Evolutionary conservation across 2,888 invertebrate species (phyloP).

Genomic region (Dione juno): DNA sequence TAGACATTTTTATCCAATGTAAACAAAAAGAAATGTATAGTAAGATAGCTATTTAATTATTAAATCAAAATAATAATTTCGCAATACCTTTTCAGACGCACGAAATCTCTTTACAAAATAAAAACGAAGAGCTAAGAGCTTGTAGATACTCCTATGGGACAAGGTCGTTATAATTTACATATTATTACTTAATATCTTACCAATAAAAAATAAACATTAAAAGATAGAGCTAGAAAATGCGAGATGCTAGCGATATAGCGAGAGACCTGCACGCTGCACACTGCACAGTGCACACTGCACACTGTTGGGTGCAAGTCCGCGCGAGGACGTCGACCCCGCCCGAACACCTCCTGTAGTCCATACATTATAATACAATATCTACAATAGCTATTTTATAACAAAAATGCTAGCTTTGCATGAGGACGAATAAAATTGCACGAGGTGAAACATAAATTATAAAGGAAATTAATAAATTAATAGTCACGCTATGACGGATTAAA

Average conservation of each 20-base stretch:
- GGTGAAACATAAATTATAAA: neutral
- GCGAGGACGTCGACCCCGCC: constrained; percentile 3
- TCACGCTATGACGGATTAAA: too few species aligned
- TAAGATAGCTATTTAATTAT: too few species aligned
- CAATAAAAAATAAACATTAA: neutral
- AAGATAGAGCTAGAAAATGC: neutral
- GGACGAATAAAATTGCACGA: neutral
- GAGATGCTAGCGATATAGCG: neutral
- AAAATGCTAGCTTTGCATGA: neutral
- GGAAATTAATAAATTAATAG: too few species aligned
- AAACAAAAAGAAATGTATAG: too few species aligned
- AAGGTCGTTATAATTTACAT: neutral
- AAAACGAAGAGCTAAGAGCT: neutral
- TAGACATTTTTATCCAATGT: too few species aligned
- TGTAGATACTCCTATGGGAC: neutral
- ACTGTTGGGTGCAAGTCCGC: too few species aligned
- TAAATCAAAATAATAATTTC: too few species aligned
- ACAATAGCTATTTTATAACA: neutral
- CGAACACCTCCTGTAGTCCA: constrained; percentile 1
- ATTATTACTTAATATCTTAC: neutral
- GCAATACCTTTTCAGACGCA: too few species aligned
- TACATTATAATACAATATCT: constrained; percentile 10
- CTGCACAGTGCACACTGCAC: neutral
- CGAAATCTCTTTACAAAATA: neutral
- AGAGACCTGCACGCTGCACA: neutral